phyloP scores from a whole-genome alignment of 2,113 vertebrate genomes.

The Zosterops pallidus region DNA sequence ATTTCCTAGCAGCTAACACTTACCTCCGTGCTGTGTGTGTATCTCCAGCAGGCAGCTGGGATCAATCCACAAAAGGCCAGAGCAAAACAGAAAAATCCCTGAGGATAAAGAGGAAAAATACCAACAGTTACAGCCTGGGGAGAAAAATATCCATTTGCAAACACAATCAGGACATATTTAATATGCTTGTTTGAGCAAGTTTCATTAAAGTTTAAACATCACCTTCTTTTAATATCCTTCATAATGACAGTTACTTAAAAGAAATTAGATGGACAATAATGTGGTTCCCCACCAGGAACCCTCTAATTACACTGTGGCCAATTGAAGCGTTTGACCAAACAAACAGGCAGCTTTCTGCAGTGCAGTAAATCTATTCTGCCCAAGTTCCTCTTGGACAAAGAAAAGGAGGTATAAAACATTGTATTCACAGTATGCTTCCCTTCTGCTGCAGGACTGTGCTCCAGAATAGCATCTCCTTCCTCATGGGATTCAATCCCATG shows the following conservation, averaged over 20 bases:
- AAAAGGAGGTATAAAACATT: not conserved
- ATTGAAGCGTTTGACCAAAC: not conserved
- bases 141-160: not conserved
- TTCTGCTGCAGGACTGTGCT: not conserved
- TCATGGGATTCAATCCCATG: not conserved
- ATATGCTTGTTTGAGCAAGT: not conserved
- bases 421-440: not conserved
- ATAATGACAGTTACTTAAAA: not conserved
- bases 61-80: constrained; percentile 64
- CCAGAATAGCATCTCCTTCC: not conserved
- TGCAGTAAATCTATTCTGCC: not conserved
- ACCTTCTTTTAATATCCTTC: not conserved
- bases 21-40: constrained; percentile 61
- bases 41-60: constrained; percentile 67
- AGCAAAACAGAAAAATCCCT: constrained; percentile 76
- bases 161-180: not conserved
- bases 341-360: not conserved
- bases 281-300: not conserved
- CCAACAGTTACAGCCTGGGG: not conserved
- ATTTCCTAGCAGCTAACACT: constrained; percentile 9
- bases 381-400: not conserved
- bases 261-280: not conserved
- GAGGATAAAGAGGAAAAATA: not conserved
- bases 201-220: not conserved
- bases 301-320: not conserved